A percentile compares a stretch with the other conserved stretches of the same genome.
These are phyloP conservation scores for Catharus minimus DNA, from an alignment of 2,113 vertebrate genomes.

Conservation along the genomic window DNA sequence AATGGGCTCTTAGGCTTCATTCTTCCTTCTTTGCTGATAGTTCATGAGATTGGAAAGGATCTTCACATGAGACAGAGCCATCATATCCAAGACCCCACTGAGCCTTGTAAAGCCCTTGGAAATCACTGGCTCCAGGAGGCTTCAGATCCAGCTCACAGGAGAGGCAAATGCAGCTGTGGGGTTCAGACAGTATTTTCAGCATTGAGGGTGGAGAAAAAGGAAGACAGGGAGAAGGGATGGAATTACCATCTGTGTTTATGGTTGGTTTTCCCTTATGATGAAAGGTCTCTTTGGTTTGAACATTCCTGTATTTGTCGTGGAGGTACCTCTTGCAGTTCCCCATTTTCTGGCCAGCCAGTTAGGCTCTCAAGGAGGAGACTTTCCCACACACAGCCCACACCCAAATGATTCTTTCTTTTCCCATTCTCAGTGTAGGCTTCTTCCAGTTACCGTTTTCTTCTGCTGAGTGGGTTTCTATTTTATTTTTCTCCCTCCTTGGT, in stretches of 20 bases:
- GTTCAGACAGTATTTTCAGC: background rate
- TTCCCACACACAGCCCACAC: background rate
- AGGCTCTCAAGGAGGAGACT: background rate
- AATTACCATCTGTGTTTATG: background rate
- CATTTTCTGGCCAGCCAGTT: background rate
- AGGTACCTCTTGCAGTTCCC: background rate
- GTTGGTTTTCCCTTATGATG: background rate
- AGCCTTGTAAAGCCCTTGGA: background rate
- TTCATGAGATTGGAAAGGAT: background rate
- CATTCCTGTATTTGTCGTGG: background rate
- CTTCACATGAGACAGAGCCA: background rate
- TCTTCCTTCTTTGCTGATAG: background rate
- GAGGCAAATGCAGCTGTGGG: background rate
- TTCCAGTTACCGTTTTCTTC: background rate
- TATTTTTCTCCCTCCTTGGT: background rate
- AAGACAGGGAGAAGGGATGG: background rate
- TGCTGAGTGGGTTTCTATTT: slow-evolving; percentile 27
- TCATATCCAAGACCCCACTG: background rate
- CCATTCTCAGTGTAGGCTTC: background rate
- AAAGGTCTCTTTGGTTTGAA: background rate
- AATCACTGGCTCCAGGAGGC: background rate
- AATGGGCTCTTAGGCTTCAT: background rate
- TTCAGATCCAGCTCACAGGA: background rate
- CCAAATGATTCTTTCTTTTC: background rate
- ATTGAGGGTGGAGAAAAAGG: background rate